Base-by-base conservation (phyloP, 2,888 invertebrate species). In the Andrena bucephala region DNA sequence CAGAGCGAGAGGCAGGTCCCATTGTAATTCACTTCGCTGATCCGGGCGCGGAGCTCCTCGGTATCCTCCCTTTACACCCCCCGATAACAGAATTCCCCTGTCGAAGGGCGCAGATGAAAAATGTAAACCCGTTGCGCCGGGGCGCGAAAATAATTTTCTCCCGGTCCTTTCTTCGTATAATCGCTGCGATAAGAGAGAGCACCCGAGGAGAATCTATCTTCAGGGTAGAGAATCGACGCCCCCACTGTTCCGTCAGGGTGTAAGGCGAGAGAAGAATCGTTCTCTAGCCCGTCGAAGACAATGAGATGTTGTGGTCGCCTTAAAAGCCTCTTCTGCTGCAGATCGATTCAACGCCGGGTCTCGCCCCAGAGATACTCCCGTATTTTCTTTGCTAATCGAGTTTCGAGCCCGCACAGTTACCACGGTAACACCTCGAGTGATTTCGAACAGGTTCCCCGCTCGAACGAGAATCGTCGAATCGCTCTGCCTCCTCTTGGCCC, bases 381-480 rank as follows among this genome's bases (percentile, higher is more conserved):
- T 91, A 87, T 92, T 92, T 92, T 92, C 91, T 86, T 91, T 92
- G 90, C 91, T 93, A 92, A 92, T 92, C 91, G 91, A 91, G 89
- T 93, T 91, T 88, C 87, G 81, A 81, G 86, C 85, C 77, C 79
- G 87, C 86, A 78, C 86, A 88, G 93, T 92, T 91, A 89, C 90
- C 90, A 90, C 85, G 92, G 91, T 89, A 89, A 91, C 91, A 84
- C 85, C 85, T 87, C 84, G 78, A 81, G 77, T 71, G 80, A 81
- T 77, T 77, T 83, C 85, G 75, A 83, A 85, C 83, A 75, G 85
- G 82, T 85, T 85, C 81, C 69, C 73, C 33, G 73, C 72, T 73
- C 73, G 62, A 83, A 69, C 75, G 81, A 62, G 66, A 78, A 88
- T 84, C 86, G 69, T 69, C 66, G 78, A 42, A 72, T 76, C 78